phyloP scores from a whole-genome alignment of 1,140 invertebrate species.

The Himalopsyche phryganea region DNA sequence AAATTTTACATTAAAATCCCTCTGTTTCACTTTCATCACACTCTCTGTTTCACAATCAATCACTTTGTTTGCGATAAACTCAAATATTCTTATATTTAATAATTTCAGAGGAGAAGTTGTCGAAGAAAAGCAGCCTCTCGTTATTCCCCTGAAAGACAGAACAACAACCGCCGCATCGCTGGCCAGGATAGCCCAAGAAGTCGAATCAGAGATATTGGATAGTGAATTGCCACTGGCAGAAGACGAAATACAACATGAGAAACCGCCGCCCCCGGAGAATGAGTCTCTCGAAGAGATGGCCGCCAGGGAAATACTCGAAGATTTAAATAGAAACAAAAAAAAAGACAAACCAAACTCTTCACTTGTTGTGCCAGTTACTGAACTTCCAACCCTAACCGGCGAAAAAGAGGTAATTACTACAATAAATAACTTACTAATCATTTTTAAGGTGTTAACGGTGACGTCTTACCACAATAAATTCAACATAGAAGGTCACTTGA shows the following conservation, averaged over 20 bases:
- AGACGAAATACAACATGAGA: conserved; percentile 17
- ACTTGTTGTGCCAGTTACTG: conserved; percentile 53
- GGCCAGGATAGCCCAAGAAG: conserved; percentile 45
- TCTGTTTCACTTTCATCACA: no score
- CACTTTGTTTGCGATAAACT: no score
- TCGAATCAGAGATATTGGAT: conserved; percentile 36
- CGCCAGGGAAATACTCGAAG: conserved; percentile 56
- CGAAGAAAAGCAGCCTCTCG: conserved; percentile 51
- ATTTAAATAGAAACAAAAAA: conserved; percentile 43
- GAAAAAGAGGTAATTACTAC: conserved; percentile 53
- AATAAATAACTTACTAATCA: no score
- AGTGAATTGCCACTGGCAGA: neutral
- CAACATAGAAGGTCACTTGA: no score
- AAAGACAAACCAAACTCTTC: conserved; percentile 38
- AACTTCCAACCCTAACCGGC: conserved; percentile 52
- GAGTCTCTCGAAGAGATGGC: conserved; percentile 53
- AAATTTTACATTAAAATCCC: no score
- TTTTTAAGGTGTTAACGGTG: no score
- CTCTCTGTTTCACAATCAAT: no score
- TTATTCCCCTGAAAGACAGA: conserved; percentile 61
- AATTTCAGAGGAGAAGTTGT: conserved; percentile 53
- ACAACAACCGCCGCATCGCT: conserved; percentile 54
- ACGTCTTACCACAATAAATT: no score
- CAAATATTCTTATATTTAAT: no score
- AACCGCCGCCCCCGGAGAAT: conserved; percentile 35